These are phyloP conservation scores for Petrolisthes cinctipes DNA, from an alignment of 2,888 invertebrate species.

Conservation along the genomic window DNA sequence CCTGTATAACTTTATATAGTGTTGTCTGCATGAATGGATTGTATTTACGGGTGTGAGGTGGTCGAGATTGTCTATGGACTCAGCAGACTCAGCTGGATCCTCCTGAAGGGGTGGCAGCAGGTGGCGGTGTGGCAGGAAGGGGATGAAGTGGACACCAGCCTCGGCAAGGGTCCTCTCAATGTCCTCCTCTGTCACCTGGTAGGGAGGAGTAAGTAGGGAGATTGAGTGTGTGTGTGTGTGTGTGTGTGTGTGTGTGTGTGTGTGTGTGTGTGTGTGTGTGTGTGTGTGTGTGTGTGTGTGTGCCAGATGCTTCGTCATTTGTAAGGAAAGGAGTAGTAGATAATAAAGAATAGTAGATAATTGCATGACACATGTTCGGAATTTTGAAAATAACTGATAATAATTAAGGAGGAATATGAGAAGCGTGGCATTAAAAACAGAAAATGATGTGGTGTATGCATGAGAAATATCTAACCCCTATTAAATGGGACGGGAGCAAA, in stretches of 20 bases:
- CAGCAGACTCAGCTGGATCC: constrained; percentile 43
- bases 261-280: constrained; percentile 34
- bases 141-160: constrained; percentile 53
- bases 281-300: constrained; percentile 35
- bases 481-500: no score
- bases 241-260: constrained; percentile 30
- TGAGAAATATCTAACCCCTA: no score
- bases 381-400: no score
- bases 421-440: neutral
- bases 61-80: constrained; percentile 2
- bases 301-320: neutral
- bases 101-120: constrained; percentile 59
- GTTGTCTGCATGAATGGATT: neutral
- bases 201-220: neutral
- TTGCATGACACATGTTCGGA: no score
- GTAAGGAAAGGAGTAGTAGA: no score
- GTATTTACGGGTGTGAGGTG: neutral
- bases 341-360: no score
- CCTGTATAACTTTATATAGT: no score
- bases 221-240: constrained; percentile 15
- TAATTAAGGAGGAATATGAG: neutral
- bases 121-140: constrained; percentile 56
- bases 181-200: constrained; percentile 63
- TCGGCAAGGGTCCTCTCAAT: constrained; percentile 54
- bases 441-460: neutral